These are phyloP conservation scores for Asobara japonica DNA, from an alignment of 1,140 invertebrate genomes.

Conservation along the genomic window DNA sequence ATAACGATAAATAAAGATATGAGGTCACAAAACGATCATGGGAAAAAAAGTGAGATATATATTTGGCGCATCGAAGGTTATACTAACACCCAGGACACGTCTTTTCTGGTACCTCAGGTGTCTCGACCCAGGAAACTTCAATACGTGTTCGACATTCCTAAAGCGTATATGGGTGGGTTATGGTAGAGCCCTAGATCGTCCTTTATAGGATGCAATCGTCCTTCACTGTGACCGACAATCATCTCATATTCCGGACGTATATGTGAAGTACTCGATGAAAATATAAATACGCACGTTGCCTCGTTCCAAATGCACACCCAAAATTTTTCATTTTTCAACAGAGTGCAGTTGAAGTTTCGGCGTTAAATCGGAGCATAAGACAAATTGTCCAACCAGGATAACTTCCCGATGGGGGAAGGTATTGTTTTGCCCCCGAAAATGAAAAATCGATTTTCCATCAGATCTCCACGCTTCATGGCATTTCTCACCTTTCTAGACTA, in stretches of 20 bases:
- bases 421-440: no score
- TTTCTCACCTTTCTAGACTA: no score
- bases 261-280: conserved; percentile 55
- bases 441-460: no score
- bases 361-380: no score
- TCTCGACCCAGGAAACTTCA: conserved; percentile 60
- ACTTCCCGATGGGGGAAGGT: no score
- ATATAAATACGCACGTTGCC: not conserved
- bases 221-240: conserved; percentile 52
- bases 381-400: no score
- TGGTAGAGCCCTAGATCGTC: conserved; percentile 51
- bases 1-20: conserved; percentile 12
- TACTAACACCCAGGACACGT: conserved; percentile 34
- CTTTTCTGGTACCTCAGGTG: conserved; percentile 57
- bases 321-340: not conserved
- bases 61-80: conserved; percentile 7
- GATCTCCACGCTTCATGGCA: no score
- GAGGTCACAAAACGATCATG: conserved; percentile 23
- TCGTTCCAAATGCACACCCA: conserved; percentile 27
- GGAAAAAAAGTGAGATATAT: not conserved
- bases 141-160: conserved; percentile 66
- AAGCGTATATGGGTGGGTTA: conserved; percentile 52
- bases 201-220: conserved; percentile 51
- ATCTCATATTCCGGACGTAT: conserved; percentile 52
- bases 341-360: no score